A percentile compares a stretch with the other conserved stretches of the same genome.
phyloP scores from a whole-genome alignment of 37 sponge, comb jelly and placozoan genomes.

The Beroe forskalii region DNA sequence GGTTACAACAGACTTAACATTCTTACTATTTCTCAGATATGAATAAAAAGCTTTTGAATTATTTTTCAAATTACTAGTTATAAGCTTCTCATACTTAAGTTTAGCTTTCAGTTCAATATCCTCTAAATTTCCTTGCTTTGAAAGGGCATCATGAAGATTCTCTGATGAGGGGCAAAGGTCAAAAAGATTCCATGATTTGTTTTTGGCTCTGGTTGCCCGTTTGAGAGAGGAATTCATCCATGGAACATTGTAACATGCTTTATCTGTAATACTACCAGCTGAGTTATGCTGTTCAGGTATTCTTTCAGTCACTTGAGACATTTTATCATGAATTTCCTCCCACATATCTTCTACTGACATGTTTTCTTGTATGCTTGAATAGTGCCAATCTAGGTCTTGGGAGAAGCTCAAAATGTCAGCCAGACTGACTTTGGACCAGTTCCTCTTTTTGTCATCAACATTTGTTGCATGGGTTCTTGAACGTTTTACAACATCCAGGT shows the following conservation, averaged over 20 bases:
- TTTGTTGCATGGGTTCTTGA: background rate
- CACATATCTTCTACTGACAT: background rate
- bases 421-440: background rate
- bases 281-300: background rate
- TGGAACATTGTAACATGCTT: background rate
- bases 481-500: background rate
- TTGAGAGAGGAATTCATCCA: background rate
- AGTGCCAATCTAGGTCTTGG: background rate
- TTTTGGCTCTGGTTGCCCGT: background rate
- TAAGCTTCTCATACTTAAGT: too few relatives aligned
- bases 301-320: background rate
- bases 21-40: background rate
- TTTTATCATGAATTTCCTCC: background rate
- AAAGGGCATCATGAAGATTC: too few relatives aligned
- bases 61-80: background rate
- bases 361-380: background rate
- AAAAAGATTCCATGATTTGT: too few relatives aligned
- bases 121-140: too few relatives aligned
- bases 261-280: background rate
- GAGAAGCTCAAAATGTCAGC: background rate
- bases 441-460: background rate
- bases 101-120: too few relatives aligned
- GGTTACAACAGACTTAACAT: background rate
- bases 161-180: too few relatives aligned
- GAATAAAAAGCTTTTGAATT: conserved; percentile 16